Evolutionary conservation across 2,797 vertebrate genomes (phyloP).

Genomic region (Chelon auratus): DNA sequence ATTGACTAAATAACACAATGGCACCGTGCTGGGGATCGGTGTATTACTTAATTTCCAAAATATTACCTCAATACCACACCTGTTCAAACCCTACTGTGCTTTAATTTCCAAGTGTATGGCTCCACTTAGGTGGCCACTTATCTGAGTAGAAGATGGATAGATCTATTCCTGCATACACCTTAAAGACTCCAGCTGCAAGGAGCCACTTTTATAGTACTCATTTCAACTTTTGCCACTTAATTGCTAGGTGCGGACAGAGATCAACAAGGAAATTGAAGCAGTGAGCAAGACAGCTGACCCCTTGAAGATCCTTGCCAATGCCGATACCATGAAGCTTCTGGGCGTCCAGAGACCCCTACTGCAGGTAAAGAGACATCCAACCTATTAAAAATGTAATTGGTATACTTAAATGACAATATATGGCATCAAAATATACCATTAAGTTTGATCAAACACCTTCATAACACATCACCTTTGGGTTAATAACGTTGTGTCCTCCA

Average conservation of each 20-base stretch:
- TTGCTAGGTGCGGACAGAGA: slow-evolving; percentile 90
- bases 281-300: slow-evolving; percentile 95
- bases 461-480: background rate
- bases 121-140: background rate
- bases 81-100: background rate
- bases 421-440: background rate
- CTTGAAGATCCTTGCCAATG: slow-evolving; percentile 92
- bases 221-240: slow-evolving; percentile 14
- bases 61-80: background rate
- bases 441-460: background rate
- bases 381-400: background rate
- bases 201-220: background rate
- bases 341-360: slow-evolving; percentile 94
- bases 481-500: background rate
- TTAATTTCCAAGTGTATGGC: background rate
- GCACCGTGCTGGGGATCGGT: slow-evolving; percentile 1
- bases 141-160: background rate
- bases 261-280: slow-evolving; percentile 96
- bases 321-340: slow-evolving; percentile 96
- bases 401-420: background rate
- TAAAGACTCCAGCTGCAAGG: background rate
- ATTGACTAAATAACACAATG: slow-evolving; percentile 5
- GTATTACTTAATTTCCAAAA: background rate
- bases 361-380: slow-evolving; percentile 85
- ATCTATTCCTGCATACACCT: background rate